Base-by-base conservation (phyloP, 2,888 invertebrate species). In the Odontomyia ornata region DNA sequence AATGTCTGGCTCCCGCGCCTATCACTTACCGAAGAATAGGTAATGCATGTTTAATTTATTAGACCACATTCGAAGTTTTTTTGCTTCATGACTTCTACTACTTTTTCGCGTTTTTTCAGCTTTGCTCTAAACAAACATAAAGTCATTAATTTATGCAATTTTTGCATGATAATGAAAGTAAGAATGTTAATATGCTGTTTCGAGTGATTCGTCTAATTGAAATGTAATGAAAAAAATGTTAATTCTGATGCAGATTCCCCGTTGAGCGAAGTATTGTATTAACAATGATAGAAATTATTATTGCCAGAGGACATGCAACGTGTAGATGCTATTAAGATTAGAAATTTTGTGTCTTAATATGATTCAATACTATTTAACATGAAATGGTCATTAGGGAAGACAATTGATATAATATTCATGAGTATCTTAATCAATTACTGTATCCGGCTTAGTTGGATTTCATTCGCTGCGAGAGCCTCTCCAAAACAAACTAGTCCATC, bases 1-100 rank as follows among this genome's bases (percentile, higher is more conserved):
- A 60, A 43, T 57, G 73, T 73, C 73, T 73, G 73, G 73, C 73
- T 73, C 73, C 60, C 71, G 71, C 71, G 71, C 71, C 52, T 52
- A 28, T 71, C 47, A 25, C 23, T 71, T 47, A 21, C 57, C n/a
- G 18, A 46, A 69, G 69, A 69, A 69, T 69, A 21, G 36, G n/a
- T 65, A 65, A 65, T 65, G 65, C 36, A 69, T 47, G 46, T 46
- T 69, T 69, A 47, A 69, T 47, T 60, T 69, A 30, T 69, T 69
- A 46, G 69, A 69, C 65, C 28, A 65, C 36, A 43, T 47, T 46
- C 11, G 30, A 27, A 27, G 9, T 36, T 36, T 25, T 23, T 21
- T 43, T 67, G 13, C 56, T 67, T 47, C 30, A 28, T 69, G 21
- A n/a, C n/a, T n/a, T n/a, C 43, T 36, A 1, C 18, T 65, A 18